Conservation (phyloP, 1,140 invertebrate genomes). For the Diachasmimorpha longicaudata region DNA sequence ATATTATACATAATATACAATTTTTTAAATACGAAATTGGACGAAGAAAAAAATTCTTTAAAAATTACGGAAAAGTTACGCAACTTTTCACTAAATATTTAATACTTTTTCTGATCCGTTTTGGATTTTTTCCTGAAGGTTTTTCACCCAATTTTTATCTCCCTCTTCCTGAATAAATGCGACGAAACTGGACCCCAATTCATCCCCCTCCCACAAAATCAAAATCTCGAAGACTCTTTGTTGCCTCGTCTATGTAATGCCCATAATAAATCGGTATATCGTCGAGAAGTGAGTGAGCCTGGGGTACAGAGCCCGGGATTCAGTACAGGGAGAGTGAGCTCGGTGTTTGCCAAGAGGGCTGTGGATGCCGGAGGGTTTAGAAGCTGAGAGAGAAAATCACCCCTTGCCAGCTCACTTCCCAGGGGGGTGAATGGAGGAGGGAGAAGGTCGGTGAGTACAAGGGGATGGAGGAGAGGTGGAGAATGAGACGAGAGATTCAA, state of each 20-base stretch:
- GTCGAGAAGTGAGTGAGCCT: neutral
- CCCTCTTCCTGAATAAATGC: no score
- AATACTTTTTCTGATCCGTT: no score
- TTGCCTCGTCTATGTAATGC: slow-evolving; percentile 7
- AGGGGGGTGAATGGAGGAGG: neutral
- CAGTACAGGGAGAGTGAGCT: slow-evolving; percentile 35
- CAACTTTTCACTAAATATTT: no score
- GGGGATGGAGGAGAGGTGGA: neutral
- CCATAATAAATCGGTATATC: slow-evolving; percentile 22
- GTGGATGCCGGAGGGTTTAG: slow-evolving; percentile 50
- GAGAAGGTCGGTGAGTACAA: neutral
- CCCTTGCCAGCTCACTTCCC: slow-evolving; percentile 22
- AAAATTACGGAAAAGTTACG: no score
- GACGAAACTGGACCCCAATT: no score
- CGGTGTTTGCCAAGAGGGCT: slow-evolving; percentile 57
- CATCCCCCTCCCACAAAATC: neutral
- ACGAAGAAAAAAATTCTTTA: no score
- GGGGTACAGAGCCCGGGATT: slow-evolving; percentile 41
- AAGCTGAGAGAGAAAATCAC: slow-evolving; percentile 32
- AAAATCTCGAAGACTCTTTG: neutral
- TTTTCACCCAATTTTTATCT: no score
- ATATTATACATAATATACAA: no score
- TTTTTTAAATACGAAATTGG: no score
- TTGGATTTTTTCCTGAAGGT: no score
- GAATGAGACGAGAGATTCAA: neutral